These are phyloP conservation scores for Acanthopleura granulata DNA, from an alignment of 2,888 invertebrate species.

Conservation along the genomic window DNA sequence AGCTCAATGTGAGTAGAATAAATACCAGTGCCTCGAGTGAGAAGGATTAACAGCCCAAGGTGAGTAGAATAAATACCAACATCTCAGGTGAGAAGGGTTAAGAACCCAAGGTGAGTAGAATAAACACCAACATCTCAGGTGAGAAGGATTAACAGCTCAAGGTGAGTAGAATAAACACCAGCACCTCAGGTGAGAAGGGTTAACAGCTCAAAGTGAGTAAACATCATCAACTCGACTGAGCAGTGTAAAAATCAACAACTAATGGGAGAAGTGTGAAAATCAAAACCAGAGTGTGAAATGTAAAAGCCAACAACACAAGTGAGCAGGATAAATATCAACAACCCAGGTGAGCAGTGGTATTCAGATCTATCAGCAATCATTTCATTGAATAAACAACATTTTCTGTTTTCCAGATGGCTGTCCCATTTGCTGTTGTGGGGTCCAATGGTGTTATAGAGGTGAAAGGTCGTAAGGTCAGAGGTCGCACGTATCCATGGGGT, in stretches of 20 bases:
- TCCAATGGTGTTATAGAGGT: constrained; percentile 92
- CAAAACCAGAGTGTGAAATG: constrained; percentile 76
- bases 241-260: too few species aligned
- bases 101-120: too few species aligned
- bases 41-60: constrained; percentile 68
- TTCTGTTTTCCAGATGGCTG: constrained; percentile 77
- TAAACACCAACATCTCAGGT: too few species aligned
- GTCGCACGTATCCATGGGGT: constrained; percentile 97
- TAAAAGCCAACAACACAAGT: constrained; percentile 68
- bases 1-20: constrained; percentile 49
- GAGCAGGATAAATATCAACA: constrained; percentile 24
- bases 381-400: too few species aligned
- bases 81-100: too few species aligned
- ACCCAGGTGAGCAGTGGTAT: too few species aligned
- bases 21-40: constrained; percentile 72
- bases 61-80: constrained; percentile 25
- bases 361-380: too few species aligned
- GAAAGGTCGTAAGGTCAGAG: constrained; percentile 91
- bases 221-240: too few species aligned
- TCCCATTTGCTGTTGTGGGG: constrained; percentile 98
- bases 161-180: too few species aligned
- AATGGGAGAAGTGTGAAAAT: constrained; percentile 85
- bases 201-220: too few species aligned
- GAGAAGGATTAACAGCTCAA: too few species aligned
- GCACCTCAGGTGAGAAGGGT: too few species aligned